phyloP scores from a whole-genome alignment of 2,888 invertebrate species.

The Adelognathus sp. region DNA sequence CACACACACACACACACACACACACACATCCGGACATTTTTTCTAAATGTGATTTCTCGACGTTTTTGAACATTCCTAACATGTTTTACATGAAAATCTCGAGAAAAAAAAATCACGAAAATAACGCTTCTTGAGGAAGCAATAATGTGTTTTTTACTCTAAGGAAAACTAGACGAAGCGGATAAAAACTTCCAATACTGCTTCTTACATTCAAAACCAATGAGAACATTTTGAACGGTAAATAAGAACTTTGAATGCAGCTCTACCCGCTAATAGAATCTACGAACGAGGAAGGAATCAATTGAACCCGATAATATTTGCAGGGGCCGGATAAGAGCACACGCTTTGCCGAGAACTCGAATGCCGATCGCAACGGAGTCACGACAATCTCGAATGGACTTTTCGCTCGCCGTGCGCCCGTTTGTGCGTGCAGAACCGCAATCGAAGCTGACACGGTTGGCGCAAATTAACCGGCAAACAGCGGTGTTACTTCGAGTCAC shows the following conservation, averaged over 20 bases:
- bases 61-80: too few relatives aligned
- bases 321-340: neutral
- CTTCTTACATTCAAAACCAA: too few relatives aligned
- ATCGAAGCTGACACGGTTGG: slow-evolving; percentile 17
- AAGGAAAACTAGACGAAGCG: too few relatives aligned
- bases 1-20: too few relatives aligned
- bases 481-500: slow-evolving; percentile 45
- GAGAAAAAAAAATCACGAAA: too few relatives aligned
- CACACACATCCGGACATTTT: too few relatives aligned
- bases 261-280: neutral
- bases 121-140: too few relatives aligned
- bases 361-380: neutral
- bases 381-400: slow-evolving; percentile 44
- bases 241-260: neutral
- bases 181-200: too few relatives aligned
- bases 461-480: slow-evolving; percentile 43
- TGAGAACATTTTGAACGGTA: too few relatives aligned
- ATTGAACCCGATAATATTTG: neutral
- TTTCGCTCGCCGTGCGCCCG: slow-evolving; percentile 29
- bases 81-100: too few relatives aligned
- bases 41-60: too few relatives aligned
- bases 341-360: neutral
- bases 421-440: slow-evolving; percentile 16
- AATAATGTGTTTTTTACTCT: too few relatives aligned
- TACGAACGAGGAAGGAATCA: neutral